Conservation (phyloP, 2,113 vertebrate genomes). For the Hassar affinis region DNA sequence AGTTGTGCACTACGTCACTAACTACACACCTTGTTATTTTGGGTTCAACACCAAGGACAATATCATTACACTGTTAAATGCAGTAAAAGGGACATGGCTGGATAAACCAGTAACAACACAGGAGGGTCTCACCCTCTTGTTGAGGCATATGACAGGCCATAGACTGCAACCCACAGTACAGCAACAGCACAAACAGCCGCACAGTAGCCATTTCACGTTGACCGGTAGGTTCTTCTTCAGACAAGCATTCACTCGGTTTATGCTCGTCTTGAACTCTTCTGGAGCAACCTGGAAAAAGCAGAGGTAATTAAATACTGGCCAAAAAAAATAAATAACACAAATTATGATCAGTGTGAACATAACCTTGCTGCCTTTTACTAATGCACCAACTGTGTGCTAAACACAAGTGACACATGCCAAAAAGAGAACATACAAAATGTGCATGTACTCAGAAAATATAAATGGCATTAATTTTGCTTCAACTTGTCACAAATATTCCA, state of each 20-base stretch:
- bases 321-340: not conserved
- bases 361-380: not conserved
- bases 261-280: conserved; percentile 97
- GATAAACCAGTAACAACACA: conserved; percentile 56
- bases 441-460: not conserved
- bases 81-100: conserved; percentile 53
- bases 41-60: conserved; percentile 48
- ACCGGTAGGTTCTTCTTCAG: conserved; percentile 94
- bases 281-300: conserved; percentile 84
- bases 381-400: not conserved
- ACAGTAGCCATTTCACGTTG: conserved; percentile 97
- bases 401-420: not conserved
- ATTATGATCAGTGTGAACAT: not conserved
- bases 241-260: conserved; percentile 89
- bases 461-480: not conserved
- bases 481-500: not conserved
- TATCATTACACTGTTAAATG: conserved; percentile 55
- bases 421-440: not conserved
- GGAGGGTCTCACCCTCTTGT: conserved; percentile 89
- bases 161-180: conserved; percentile 96
- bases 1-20: conserved; percentile 60
- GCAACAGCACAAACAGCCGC: conserved; percentile 97
- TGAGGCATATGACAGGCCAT: conserved; percentile 99
- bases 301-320: not conserved
- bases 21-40: conserved; percentile 55